Conservation (phyloP, 2,797 vertebrate species). For the Cryptoblepharus egeriae region DNA sequence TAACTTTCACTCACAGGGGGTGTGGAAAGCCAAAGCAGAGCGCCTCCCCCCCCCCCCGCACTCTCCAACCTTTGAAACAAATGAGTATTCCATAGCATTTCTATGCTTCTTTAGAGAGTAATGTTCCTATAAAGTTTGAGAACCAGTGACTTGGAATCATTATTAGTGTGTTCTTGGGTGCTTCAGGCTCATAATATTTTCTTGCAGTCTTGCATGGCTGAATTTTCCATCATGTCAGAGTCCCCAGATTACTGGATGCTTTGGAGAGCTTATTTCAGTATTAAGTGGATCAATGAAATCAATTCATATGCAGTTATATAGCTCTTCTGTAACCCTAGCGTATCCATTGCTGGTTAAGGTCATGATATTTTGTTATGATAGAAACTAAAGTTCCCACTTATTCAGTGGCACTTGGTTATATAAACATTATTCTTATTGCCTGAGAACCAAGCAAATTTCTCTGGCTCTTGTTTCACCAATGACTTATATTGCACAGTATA, state of each 20-base stretch:
- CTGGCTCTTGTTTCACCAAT: slow-evolving; percentile 60
- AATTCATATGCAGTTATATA: slow-evolving; percentile 12
- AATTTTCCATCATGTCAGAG: neutral
- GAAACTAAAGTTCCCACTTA: neutral
- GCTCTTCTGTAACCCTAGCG: slow-evolving; percentile 30
- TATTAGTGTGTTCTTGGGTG: neutral
- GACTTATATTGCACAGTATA: slow-evolving; percentile 48
- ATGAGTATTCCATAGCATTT: too few relatives aligned
- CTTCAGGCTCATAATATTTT: neutral
- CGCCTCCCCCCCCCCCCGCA: too few relatives aligned
- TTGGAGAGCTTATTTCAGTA: slow-evolving; percentile 41
- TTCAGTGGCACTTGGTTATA: slow-evolving; percentile 5
- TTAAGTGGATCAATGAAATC: slow-evolving; percentile 56
- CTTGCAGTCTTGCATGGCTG: neutral
- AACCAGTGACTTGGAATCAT: neutral
- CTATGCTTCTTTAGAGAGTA: too few relatives aligned
- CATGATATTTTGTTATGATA: neutral
- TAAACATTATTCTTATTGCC: slow-evolving; percentile 48
- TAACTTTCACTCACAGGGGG: too few relatives aligned
- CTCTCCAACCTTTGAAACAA: too few relatives aligned
- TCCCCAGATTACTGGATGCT: slow-evolving; percentile 1
- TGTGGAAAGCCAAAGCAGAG: too few relatives aligned
- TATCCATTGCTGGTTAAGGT: slow-evolving; percentile 20
- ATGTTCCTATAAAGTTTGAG: too few relatives aligned
- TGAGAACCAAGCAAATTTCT: slow-evolving; percentile 47